Percentiles rank a stretch among this genome's conserved stretches.
Evolutionary conservation across 2,113 vertebrate species (phyloP).

Genomic region (Leptocoma aspasia): DNA sequence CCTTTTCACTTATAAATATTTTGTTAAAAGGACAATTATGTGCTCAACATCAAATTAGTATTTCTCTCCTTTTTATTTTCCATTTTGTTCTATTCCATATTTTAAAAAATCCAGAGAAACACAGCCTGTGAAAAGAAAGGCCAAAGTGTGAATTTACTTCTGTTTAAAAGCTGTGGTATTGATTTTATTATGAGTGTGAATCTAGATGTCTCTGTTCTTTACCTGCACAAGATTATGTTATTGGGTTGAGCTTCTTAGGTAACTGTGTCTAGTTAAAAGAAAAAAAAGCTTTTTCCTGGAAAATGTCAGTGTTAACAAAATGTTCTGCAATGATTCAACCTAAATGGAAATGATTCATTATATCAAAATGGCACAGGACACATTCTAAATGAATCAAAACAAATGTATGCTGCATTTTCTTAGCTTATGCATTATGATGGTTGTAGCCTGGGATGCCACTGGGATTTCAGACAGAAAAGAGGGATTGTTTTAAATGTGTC

Average conservation of each 20-base stretch:
- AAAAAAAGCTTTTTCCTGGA: background rate
- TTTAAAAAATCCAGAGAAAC: background rate
- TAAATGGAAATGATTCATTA: background rate
- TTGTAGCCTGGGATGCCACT: background rate
- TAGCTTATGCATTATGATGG: background rate
- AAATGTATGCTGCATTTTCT: background rate
- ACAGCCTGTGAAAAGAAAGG: background rate
- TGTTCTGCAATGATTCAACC: constrained; percentile 5
- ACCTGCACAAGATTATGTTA: background rate
- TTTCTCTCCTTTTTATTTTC: background rate
- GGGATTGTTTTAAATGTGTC: background rate
- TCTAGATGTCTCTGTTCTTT: background rate
- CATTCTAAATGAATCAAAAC: background rate
- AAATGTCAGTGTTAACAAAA: background rate
- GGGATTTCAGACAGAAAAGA: background rate
- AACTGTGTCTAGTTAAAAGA: background rate
- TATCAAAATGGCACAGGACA: background rate
- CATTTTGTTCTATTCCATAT: background rate
- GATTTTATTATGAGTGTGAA: background rate
- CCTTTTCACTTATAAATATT: background rate
- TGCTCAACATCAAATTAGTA: background rate
- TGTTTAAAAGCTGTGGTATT: background rate
- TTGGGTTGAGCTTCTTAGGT: background rate
- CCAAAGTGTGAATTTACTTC: background rate
- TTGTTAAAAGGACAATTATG: background rate